Conservation (phyloP, 2,797 vertebrate genomes). For the Halcyon leucocephala region DNA sequence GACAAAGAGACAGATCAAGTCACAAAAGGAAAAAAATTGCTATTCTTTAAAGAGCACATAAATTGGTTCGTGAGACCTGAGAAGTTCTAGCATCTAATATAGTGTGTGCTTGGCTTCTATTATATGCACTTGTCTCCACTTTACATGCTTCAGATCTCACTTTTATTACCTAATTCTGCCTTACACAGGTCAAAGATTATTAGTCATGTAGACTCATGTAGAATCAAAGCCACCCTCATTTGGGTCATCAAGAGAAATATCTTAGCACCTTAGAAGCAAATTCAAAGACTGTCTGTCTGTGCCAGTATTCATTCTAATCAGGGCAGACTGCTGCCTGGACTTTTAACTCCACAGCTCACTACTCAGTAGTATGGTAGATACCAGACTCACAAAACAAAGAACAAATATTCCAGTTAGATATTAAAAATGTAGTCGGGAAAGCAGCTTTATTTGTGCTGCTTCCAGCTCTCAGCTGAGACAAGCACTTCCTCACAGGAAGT, state of each 20-base stretch:
- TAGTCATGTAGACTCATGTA: background rate
- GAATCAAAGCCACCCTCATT: background rate
- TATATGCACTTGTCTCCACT: background rate
- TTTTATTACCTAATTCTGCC: background rate
- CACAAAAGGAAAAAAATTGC: background rate
- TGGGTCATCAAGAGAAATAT: background rate
- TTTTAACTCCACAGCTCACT: background rate
- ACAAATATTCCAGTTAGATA: background rate
- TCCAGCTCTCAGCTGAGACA: constrained; percentile 15
- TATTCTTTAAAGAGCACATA: accelerated
- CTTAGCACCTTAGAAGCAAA: background rate
- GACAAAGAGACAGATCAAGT: background rate
- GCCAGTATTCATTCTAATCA: background rate
- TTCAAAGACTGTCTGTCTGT: background rate
- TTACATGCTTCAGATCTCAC: accelerated
- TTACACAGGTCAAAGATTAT: background rate
- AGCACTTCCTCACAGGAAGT: constrained; percentile 15
- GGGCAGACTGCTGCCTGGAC: background rate
- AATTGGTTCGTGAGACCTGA: background rate
- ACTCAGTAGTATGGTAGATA: background rate
- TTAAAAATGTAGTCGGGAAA: background rate
- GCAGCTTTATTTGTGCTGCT: background rate
- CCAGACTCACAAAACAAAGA: background rate
- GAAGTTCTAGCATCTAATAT: background rate
- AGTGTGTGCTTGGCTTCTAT: background rate